A percentile compares a stretch with the other conserved stretches of the same genome.
Conservation (phyloP, 1,140 invertebrate species). For the Lordiphosa mommai region DNA sequence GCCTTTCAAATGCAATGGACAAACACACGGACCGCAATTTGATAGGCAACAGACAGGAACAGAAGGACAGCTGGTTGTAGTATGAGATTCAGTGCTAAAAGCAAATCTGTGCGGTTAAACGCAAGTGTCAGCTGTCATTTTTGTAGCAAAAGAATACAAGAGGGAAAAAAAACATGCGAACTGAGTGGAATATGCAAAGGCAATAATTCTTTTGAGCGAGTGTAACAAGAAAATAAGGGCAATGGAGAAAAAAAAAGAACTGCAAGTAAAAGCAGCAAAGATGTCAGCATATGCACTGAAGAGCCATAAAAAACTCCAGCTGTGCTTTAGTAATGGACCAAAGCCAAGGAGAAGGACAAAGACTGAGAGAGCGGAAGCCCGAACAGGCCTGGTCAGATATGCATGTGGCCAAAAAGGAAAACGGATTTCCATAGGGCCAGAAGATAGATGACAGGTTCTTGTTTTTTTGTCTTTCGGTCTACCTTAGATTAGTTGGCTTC, state of each 20-base stretch:
- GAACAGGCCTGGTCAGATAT: conserved; percentile 4
- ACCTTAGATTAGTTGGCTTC: conserved; percentile 51
- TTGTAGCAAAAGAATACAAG: conserved; percentile 27
- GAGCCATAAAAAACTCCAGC: conserved; percentile 32
- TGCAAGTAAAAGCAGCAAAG: conserved; percentile 29
- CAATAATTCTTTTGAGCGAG: conserved; percentile 71
- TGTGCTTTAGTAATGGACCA: conserved; percentile 17
- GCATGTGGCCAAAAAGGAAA: conserved; percentile 26
- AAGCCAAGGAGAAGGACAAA: neutral
- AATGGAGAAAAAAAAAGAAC: conserved; percentile 45
- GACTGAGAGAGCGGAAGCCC: neutral
- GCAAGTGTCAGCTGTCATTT: conserved; percentile 77
- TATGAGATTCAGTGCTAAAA: conserved; percentile 29
- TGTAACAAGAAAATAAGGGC: conserved; percentile 73
- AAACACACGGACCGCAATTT: conserved; percentile 64
- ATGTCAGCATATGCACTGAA: conserved; percentile 43
- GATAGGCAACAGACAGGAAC: conserved; percentile 31
- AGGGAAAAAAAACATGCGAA: conserved; percentile 4
- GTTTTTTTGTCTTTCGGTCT: conserved; percentile 11
- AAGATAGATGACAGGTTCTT: conserved; percentile 53
- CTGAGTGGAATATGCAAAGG: conserved; percentile 56
- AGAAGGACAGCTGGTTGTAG: neutral
- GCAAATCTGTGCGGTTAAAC: conserved; percentile 76
- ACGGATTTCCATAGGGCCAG: conserved; percentile 55
- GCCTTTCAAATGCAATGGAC: conserved; percentile 47